A percentile compares a stretch with the other conserved stretches of the same genome.
Evolutionary conservation across 2,888 invertebrate species (phyloP).

Genomic region (Cephus sareptanus): DNA sequence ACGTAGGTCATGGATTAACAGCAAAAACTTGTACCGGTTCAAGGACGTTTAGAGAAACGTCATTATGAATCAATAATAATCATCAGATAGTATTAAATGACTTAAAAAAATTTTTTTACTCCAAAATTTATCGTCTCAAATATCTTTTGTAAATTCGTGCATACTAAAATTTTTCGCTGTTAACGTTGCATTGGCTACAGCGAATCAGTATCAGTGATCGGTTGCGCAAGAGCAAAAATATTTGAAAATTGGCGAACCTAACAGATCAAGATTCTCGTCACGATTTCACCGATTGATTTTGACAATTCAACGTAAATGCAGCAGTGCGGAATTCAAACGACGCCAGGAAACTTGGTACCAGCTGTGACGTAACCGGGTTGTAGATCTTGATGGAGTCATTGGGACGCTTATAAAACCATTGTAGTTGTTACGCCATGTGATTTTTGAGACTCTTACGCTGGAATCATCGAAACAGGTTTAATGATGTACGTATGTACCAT

Average conservation of each 20-base stretch:
- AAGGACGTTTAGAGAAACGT: neutral
- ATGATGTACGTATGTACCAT: neutral
- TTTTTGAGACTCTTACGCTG: neutral
- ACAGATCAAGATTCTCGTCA: neutral
- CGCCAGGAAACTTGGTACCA: neutral
- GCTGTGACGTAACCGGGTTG: neutral
- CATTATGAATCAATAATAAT: neutral
- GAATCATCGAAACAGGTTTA: neutral
- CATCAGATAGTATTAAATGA: neutral
- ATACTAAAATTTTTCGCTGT: neutral
- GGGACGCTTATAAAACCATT: neutral
- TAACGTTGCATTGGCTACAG: neutral
- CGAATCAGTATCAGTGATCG: neutral
- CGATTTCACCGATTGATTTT: neutral
- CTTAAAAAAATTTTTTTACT: neutral
- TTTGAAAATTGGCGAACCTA: neutral
- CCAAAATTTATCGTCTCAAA: neutral
- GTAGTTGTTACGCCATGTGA: neutral
- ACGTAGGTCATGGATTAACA: neutral
- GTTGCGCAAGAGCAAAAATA: neutral
- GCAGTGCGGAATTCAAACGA: neutral
- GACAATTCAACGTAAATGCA: neutral
- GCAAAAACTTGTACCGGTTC: neutral
- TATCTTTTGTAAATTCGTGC: neutral
- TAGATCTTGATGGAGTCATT: neutral